A percentile compares a stretch with the other conserved stretches of the same genome.
phyloP scores from a whole-genome alignment of 2,797 vertebrate genomes.

The Phalanger gymnotis region DNA sequence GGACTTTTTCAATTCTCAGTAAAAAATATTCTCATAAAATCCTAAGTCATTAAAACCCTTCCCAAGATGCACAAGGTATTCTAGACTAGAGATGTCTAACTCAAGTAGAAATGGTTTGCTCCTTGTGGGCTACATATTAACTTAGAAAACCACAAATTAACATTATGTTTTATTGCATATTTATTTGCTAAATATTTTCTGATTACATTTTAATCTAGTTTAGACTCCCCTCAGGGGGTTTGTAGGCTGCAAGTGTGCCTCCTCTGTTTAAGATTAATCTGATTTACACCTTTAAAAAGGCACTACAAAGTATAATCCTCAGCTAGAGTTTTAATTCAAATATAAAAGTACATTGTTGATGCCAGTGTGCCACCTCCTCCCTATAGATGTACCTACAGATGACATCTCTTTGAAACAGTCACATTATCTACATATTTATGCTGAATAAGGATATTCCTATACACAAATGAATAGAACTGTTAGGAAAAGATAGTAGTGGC shows the following conservation, averaged over 20 bases:
- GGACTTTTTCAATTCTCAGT: conserved; percentile 7
- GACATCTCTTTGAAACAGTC: not conserved
- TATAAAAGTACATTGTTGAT: not conserved
- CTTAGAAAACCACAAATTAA: too few relatives aligned
- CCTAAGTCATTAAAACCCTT: conserved; percentile 9
- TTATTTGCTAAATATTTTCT: too few relatives aligned
- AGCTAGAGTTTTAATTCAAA: not conserved
- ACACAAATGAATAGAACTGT: not conserved
- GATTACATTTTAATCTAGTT: too few relatives aligned
- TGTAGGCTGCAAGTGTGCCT: too few relatives aligned
- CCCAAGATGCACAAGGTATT: not conserved
- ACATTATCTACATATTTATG: not conserved
- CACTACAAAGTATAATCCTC: not conserved
- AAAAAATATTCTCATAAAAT: not conserved
- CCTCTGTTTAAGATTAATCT: too few relatives aligned
- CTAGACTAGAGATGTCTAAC: not conserved
- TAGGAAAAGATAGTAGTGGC: not conserved
- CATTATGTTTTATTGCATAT: too few relatives aligned
- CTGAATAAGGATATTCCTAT: not conserved
- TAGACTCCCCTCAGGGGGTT: too few relatives aligned
- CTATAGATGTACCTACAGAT: not conserved
- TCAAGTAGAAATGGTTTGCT: not conserved
- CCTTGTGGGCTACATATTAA: too few relatives aligned
- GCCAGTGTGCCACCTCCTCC: not conserved
- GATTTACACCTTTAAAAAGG: not conserved